Evolutionary conservation across 2,888 invertebrate species (phyloP), one percentile per base, ranked within the genome.

Genomic region (Miltochrista miniata): DNA sequence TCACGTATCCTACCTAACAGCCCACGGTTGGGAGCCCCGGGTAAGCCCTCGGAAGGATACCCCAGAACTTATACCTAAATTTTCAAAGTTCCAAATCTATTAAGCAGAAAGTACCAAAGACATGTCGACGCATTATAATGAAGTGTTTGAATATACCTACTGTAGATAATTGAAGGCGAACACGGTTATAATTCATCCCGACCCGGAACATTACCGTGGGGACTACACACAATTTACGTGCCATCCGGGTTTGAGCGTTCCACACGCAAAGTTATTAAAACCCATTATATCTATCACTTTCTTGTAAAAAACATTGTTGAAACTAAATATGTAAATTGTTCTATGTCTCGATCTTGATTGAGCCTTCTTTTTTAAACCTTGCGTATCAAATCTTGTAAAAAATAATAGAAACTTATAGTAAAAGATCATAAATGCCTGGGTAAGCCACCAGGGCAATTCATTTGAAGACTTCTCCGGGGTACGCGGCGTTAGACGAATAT

Each of bases 231-330:
- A 8, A 42, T 24, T 24, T 35, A 34, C 34, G 24, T 15, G 9
- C 35, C 35, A 43, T 43, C 34, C 43, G 43, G 43, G 34, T 13
- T 10, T 34, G 43, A 35, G 12, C 35, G 24, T 24, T 43, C 24
- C 24, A 35, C 43, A 43, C 43, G 34, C 35, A 15, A 43, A 24
- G 43, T 12, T 35, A 8, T n/a, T 13, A 12, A 13, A 0, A 30
- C 30, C 30, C n/a, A 40, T 38, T 38, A 38, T n/a, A 37, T 18
- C 7, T 10, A 15, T 7, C 4, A 34, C 34, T 43, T 43, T 43
- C 42, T 10, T 9, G n/a, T n/a, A n/a, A 35, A 13, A 3, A 10
- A 11, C 18, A n/a, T 8, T 18, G 18, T 38, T 38, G n/a, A 38
- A 42, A 15, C n/a, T 10, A 14, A 42, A 2, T 42, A 42, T 8